A percentile compares a stretch with the other conserved stretches of the same genome.
phyloP scores from a whole-genome alignment of 2,888 invertebrate genomes.

The Drosophila nigricruria region DNA sequence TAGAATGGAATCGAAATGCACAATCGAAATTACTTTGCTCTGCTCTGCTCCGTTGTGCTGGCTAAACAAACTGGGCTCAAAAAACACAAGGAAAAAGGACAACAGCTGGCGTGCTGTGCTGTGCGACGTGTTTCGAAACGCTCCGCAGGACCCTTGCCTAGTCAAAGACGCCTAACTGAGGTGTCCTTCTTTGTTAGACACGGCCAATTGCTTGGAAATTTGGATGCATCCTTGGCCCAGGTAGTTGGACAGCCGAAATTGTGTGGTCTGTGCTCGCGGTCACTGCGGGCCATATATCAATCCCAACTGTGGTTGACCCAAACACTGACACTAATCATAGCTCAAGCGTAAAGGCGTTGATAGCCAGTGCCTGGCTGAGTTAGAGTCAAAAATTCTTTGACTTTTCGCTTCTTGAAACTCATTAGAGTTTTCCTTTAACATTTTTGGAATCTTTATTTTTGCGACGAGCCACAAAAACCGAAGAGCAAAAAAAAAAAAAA shows the following conservation, averaged over 20 bases:
- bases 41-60: slow-evolving; percentile 45
- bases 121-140: slow-evolving; percentile 60
- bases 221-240: slow-evolving; percentile 36
- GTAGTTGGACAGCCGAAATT: slow-evolving; percentile 52
- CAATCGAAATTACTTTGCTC: slow-evolving; percentile 42
- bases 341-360: slow-evolving; percentile 77
- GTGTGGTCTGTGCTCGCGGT: slow-evolving; percentile 67
- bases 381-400: slow-evolving; percentile 38
- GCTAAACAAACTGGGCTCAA: slow-evolving; percentile 53
- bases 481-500: neutral
- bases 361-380: slow-evolving; percentile 26
- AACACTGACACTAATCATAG: slow-evolving; percentile 75
- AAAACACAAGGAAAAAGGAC: slow-evolving; percentile 65
- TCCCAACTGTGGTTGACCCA: slow-evolving; percentile 72
- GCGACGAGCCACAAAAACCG: slow-evolving; percentile 14
- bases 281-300: slow-evolving; percentile 66
- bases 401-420: slow-evolving; percentile 67
- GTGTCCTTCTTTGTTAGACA: slow-evolving; percentile 62
- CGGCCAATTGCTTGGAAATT: slow-evolving; percentile 77
- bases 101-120: slow-evolving; percentile 72
- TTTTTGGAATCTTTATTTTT: slow-evolving; percentile 23
- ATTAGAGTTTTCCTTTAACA: slow-evolving; percentile 59
- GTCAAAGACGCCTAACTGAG: slow-evolving; percentile 11
- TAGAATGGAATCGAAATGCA: slow-evolving; percentile 41
- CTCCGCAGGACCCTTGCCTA: slow-evolving; percentile 56